Percentiles rank a stretch among this genome's conserved stretches.
phyloP scores from a whole-genome alignment of 2,113 vertebrate species.

The Rafetus swinhoei region DNA sequence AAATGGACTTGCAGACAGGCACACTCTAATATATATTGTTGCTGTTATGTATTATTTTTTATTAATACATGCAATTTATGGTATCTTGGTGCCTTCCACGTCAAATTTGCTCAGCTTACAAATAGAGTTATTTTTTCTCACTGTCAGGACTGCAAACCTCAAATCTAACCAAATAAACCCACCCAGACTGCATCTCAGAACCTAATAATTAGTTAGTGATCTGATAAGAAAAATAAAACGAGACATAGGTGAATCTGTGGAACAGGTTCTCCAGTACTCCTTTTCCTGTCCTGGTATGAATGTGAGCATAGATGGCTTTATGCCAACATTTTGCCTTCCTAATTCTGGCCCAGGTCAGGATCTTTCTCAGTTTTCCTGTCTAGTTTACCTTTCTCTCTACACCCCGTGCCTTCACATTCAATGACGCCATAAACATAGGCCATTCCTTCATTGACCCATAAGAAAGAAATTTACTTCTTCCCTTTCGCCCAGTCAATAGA shows the following conservation, averaged over 20 bases:
- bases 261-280: background rate
- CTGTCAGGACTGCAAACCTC: background rate
- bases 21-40: background rate
- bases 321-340: background rate
- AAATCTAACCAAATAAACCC: background rate
- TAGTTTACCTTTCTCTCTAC: background rate
- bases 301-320: background rate
- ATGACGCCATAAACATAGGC: background rate
- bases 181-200: background rate
- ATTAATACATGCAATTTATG: background rate
- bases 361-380: background rate
- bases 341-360: background rate
- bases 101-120: background rate
- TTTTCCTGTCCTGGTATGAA: background rate
- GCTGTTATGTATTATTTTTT: background rate
- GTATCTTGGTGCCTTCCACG: background rate
- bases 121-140: background rate
- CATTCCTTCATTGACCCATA: background rate
- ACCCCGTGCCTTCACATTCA: background rate
- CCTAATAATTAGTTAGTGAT: accelerated
- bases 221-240: background rate
- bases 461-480: background rate
- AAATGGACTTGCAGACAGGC: too few species aligned
- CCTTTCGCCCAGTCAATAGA: background rate
- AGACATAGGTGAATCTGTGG: background rate